Evolutionary conservation across 1,140 invertebrate species (phyloP).

Genomic region (Pogonomyrmex barbatus): DNA sequence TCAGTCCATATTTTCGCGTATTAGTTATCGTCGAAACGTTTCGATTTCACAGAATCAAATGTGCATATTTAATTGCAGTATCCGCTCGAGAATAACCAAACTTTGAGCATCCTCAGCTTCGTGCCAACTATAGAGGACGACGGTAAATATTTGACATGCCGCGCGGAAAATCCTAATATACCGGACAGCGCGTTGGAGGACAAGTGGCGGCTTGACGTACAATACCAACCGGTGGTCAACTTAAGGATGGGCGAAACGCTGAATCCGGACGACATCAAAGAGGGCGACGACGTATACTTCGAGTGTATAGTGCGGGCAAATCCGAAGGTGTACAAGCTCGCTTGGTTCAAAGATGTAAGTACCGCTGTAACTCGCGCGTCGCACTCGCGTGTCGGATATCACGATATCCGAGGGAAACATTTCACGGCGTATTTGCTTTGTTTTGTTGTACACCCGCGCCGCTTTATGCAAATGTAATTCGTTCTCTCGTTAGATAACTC

Average conservation of each 20-base stretch:
- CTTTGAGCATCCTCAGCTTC: conserved; percentile 92
- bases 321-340: conserved; percentile 92
- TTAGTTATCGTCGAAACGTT: neutral
- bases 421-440: conserved; percentile 40
- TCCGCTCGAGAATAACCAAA: conserved; percentile 92
- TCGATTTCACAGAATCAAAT: neutral
- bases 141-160: conserved; percentile 94
- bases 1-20: neutral
- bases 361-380: neutral
- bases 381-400: conserved; percentile 41
- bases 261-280: conserved; percentile 93
- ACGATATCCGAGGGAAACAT: conserved; percentile 32
- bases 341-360: conserved; percentile 95
- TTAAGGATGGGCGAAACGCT: conserved; percentile 92
- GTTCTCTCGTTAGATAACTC: conserved; percentile 36
- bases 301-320: conserved; percentile 93
- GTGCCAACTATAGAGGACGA: conserved; percentile 94
- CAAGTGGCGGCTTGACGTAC: conserved; percentile 91
- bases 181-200: conserved; percentile 93
- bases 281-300: conserved; percentile 94
- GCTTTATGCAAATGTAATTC: conserved; percentile 59
- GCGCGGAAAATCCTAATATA: conserved; percentile 94
- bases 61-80: conserved; percentile 87
- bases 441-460: neutral
- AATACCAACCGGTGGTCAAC: conserved; percentile 92